Base-by-base conservation (phyloP, 2,888 invertebrate species). In the Acronicta psi region DNA sequence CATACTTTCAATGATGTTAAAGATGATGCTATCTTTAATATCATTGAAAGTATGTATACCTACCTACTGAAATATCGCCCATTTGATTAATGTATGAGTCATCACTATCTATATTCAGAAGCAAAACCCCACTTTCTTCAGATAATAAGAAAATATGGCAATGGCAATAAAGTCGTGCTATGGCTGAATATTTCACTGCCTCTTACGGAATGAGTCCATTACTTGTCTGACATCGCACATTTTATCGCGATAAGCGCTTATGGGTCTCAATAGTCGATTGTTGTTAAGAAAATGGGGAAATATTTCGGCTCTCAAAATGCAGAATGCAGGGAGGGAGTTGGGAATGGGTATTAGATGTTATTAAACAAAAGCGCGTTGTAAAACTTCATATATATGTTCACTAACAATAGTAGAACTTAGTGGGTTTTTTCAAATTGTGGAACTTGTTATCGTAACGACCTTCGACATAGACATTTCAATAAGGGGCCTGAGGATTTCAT, bases 191-290 rank as follows among this genome's bases (percentile, higher is more conserved):
- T 78, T 75, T 78, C 64, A 69, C 52, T 59, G 49, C 53, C 55
- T 59, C 51, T 60, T 68, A 63, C 49, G 56, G 38, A 58, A 73
- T 56, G 74, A 47, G 54, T 66, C 69, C 75, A 86, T 86, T 77
- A 79, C 65, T 76, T 59, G 68, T 69, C 71, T 84, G 88, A 85
- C 79, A 45, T 58, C 59, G 81, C 83, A 79, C 79, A 80, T 84
- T 81, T 79, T 56, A 83, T 83, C 79, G 75, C 65, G 85, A 86
- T 83, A 83, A 77, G 71, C 69, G 66, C 67, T 74, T 59, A 73
- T 74, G 68, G 70, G 73, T 71, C 77, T 74, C 74, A 64, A 76
- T 77, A 73, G 70, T 58, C 71, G 68, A 81, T 75, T 78, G 78
- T 81, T 76, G 75, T 70, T 73, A 74, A 73, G 74, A 79, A 79